Base-by-base conservation (phyloP, 2,888 invertebrate species). In the Gymnoscelis rufifasciata region DNA sequence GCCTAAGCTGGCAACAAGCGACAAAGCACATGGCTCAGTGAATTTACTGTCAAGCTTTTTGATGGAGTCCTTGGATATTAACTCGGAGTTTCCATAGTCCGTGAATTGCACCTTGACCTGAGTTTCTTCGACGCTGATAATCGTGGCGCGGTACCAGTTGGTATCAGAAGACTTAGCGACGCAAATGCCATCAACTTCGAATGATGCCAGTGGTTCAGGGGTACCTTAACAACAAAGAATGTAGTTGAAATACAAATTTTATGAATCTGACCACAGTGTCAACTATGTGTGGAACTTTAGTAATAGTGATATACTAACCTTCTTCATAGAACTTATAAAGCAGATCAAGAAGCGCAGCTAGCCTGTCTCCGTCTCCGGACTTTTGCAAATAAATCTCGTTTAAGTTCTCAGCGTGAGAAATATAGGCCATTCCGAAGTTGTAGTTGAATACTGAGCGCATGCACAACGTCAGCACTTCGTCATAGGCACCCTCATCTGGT, bases 61-160 rank as follows among this genome's bases (percentile, higher is more conserved):
- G 0, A 92, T 42, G 1, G 78, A 71, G 2, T 70, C 79, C 44
- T 60, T 72, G 0, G 83, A 46, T 0, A 94, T 64, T 3, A 78
- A 74, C 72, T 94, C 93, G 0, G 78, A 72, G 66, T 93, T 93
- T 28, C 94, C 95, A 52, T 93, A 94, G 70, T 95, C 95, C 0
- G 92, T 68, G 65, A 90, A 94, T 43, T 89, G 88, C 0, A 93
- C 89, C 14, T 74, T 82, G 12, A 83, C 87, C 11, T 76, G 78
- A 0, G 74, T 71, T 10, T 89, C 89, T 8, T 82, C 78, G 3
- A 74, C 61, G 37, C 74, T 74, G 7, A 84, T 27, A 12, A 93
- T 87, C 50, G 84, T 88, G 2, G 90, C 92, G 35, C 94, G 89
- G 66, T 94, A 94, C 94, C 94, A 94, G 68, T 92, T 92, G 1